These are phyloP conservation scores for Acleris holmiana DNA, from an alignment of 2,888 invertebrate species.

Conservation along the genomic window DNA sequence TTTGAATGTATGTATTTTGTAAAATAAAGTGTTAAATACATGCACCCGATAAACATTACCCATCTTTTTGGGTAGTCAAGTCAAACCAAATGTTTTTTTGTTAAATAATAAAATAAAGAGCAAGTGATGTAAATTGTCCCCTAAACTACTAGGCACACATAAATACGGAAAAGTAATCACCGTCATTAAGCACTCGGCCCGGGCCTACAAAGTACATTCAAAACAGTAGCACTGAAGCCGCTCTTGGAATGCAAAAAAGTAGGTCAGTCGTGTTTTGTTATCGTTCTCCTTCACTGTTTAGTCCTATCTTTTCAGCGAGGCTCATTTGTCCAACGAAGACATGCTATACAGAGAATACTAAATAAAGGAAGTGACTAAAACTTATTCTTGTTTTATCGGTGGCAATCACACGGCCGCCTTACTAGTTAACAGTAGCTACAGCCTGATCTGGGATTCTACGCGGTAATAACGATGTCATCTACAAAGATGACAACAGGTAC, in stretches of 20 bases:
- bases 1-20: too few species aligned
- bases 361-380: too few species aligned
- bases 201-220: background rate
- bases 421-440: too few species aligned
- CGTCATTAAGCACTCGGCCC: conserved; percentile 13
- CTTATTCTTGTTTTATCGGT: too few species aligned
- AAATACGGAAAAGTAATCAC: conserved; percentile 21
- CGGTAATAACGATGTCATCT: too few species aligned
- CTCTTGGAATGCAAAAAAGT: conserved; percentile 20
- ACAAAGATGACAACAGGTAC: too few species aligned
- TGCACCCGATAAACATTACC: too few species aligned
- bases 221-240: background rate
- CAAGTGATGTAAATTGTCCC: conserved; percentile 1
- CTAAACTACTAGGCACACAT: conserved; percentile 3
- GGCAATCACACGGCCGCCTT: too few species aligned
- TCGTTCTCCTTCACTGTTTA: background rate
- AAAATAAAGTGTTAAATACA: too few species aligned
- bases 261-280: conserved; percentile 21
- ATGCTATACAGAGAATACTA: background rate
- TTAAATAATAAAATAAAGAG: background rate
- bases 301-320: background rate
- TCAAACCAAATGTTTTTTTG: background rate
- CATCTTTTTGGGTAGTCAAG: too few species aligned
- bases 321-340: conserved; percentile 1
- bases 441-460: too few species aligned